Evolutionary conservation across 1,140 invertebrate genomes (phyloP).

Genomic region (Diploscapter pachys): DNA sequence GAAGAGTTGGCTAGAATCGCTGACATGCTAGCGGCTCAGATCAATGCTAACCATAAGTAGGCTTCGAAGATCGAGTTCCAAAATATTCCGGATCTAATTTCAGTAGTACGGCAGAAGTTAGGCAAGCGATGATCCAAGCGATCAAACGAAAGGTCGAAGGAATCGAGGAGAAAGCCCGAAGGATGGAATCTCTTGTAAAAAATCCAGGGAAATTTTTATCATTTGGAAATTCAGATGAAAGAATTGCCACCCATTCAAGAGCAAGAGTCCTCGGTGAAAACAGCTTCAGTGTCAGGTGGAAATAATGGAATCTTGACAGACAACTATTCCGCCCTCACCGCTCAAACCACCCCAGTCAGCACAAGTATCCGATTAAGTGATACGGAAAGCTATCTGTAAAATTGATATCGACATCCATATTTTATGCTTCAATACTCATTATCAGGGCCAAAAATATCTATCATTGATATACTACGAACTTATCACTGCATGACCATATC

Average conservation of each 20-base stretch:
- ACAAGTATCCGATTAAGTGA: conserved; percentile 11
- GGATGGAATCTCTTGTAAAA: conserved; percentile 17
- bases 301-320: too few relatives aligned
- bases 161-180: conserved; percentile 4
- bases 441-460: too few relatives aligned
- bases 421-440: too few relatives aligned
- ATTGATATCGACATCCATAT: too few relatives aligned
- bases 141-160: conserved; percentile 13
- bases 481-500: too few relatives aligned
- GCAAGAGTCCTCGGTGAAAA: background rate
- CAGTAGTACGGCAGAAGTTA: conserved; percentile 5
- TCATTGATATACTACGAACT: too few relatives aligned
- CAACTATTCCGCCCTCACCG: background rate
- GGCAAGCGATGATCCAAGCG: conserved; percentile 3
- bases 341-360: background rate
- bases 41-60: conserved; percentile 30
- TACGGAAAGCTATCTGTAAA: conserved; percentile 15
- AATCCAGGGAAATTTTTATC: background rate
- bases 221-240: too few relatives aligned
- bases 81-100: background rate
- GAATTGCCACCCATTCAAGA: too few relatives aligned
- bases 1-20: conserved; percentile 18
- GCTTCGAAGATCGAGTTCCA: background rate
- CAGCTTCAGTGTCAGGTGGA: background rate
- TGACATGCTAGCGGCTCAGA: conserved; percentile 24